These are phyloP conservation scores for Punctoribates punctum DNA, from an alignment of 2,888 invertebrate genomes.

Conservation along the genomic window DNA sequence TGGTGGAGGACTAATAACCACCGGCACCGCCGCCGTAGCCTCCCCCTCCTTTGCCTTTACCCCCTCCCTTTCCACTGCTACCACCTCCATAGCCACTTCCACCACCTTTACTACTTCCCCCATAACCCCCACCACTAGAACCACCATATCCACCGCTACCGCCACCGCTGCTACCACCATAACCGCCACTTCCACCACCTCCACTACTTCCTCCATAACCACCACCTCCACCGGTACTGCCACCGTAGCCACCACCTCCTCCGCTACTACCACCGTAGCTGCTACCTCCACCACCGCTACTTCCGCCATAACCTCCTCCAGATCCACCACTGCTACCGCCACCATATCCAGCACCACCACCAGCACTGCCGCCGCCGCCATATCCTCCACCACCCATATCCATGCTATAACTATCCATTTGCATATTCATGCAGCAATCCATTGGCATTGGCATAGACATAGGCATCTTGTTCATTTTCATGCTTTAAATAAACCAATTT, in stretches of 20 bases:
- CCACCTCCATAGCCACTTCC: constrained; percentile 46
- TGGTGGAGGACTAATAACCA: constrained; percentile 5
- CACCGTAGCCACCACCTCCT: constrained; percentile 36
- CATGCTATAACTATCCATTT: neutral
- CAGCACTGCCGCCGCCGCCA: constrained; percentile 6
- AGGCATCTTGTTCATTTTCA: neutral
- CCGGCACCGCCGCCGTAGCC: constrained; percentile 14
- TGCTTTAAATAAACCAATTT: neutral
- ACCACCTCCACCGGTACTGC: neutral
- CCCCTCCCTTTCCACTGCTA: neutral
- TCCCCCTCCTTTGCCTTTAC: constrained; percentile 2
- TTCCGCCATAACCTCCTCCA: constrained; percentile 43
- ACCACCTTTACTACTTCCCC: constrained; percentile 8
- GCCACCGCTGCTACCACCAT: constrained; percentile 29
- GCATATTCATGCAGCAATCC: neutral
- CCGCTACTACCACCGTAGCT: constrained; percentile 42
- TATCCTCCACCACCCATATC: constrained; percentile 33
- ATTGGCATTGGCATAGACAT: neutral
- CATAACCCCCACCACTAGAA: neutral
- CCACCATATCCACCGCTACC: constrained; percentile 32
- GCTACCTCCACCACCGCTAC: neutral
- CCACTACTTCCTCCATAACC: neutral
- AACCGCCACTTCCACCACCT: constrained; percentile 1
- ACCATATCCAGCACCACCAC: constrained; percentile 28
- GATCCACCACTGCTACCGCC: constrained; percentile 49